Base-by-base conservation (phyloP, 2,113 vertebrate species). In the Sylvietta virens region DNA sequence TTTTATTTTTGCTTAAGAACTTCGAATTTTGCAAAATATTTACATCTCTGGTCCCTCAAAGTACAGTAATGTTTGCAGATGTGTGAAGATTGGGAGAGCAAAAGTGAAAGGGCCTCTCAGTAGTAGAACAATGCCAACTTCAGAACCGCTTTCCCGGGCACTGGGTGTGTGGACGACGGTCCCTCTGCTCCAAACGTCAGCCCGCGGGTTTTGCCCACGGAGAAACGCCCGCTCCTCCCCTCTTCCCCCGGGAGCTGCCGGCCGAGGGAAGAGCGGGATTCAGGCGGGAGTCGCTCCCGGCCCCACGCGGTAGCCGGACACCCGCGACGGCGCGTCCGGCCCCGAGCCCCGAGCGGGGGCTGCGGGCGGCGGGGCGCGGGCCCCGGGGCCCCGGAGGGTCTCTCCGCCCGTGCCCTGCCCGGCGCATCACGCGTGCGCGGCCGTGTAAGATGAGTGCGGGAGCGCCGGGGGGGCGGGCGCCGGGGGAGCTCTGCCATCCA, bases 391-490 rank as follows among this genome's bases (percentile, higher is more conserved):
- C 15, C 44, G 16, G 65, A 8, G 24, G 17, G 23, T 7, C 69
- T 31, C 27, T 1, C 37, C 10, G 54, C 26, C 80, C 28, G 16
- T 14, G 42, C 12, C 66, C n/a, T 10, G 81, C 82, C 85, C 23
- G 71, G 12, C 51, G 53, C 62, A 44, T 19, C 53, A 97, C 98
- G 98, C 98, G 88, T 84, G 87, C 70, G 94, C 95, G 81, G 94
- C 96, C 92, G 91, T 98, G 98, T 98, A 99, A 99, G 96, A 97
- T 98, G 98, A 99, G 98, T 91, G 97, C 93, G 96, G 98, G 84
- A 97, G 97, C 97, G 96, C 60, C 31, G 82, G 88, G 20, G 91
- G 93, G 84, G 91, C 94, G 96, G 97, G 97, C 96, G 96, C 92
- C 92, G 98, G 98, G 98, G 98, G 96, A 95, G 98, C 96, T 94